Base-by-base conservation (phyloP, 2,797 vertebrate species). In the Argentina silus region DNA sequence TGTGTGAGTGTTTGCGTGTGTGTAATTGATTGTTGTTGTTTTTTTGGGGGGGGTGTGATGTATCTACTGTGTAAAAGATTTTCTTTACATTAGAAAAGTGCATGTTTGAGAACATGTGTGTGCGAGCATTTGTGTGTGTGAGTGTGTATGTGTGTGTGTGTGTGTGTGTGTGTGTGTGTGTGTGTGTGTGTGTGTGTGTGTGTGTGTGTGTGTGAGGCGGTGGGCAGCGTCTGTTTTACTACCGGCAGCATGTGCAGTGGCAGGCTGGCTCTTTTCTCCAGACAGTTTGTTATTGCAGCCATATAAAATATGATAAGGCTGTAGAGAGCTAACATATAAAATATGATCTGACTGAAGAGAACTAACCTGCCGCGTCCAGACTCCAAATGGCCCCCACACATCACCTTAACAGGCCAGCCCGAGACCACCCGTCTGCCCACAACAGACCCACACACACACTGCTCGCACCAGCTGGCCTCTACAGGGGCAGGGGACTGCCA, bases 351-450 rank as follows among this genome's bases (percentile, higher is more conserved):
- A 81, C 87, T 83, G 86, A 80, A 79, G 86, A 78, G 85, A 84
- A 84, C 87, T 90, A 93, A 92, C 88, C 88, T 91, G 87, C 88
- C 76, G 72, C 77, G 73, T 91, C 88, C 86, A 81, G 84, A 80
- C 87, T 90, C 88, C 89, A 91, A 92, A 91, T 91, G 87, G 86
- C 81, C 67, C 44, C 86, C 89, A 84, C 89, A 91, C 86, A 89
- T 91, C 90, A 92, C 90, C 91, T 93, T 92, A 92, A 93, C 89
- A 87, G 85, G 82, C 78, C 72, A 67, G 75, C 77, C 53, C 82
- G 36, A 71, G 82, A 82, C 85, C 83, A 67, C 81, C 81, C 66
- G 79, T 84, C 83, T 85, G 83, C 76, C 83, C 79, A 74, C 77
- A 66, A 45, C 72, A 64, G 67, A 43, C 79, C 75, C 10, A 62